phyloP scores from a whole-genome alignment of 1,140 invertebrate genomes.

The Diachasma alloeum region DNA sequence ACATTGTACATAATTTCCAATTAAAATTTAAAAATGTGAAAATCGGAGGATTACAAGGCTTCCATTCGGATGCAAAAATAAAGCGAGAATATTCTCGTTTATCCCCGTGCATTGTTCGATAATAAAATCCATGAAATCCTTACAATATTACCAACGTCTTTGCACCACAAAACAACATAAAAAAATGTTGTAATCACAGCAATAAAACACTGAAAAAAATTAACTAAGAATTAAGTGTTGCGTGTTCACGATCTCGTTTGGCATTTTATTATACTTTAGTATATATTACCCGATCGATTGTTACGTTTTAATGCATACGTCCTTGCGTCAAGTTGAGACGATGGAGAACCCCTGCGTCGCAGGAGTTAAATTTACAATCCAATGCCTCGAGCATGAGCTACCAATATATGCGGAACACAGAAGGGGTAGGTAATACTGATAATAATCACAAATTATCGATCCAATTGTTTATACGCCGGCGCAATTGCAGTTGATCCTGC shows the following conservation, averaged over 20 bases:
- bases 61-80: no score
- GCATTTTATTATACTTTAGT: constrained; percentile 11
- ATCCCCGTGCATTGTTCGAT: no score
- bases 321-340: constrained; percentile 9
- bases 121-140: not conserved
- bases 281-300: constrained; percentile 31
- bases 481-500: constrained; percentile 60
- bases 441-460: constrained; percentile 65
- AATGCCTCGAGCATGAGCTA: constrained; percentile 45
- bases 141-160: not conserved
- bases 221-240: not conserved
- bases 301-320: constrained; percentile 25
- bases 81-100: no score
- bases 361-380: constrained; percentile 47
- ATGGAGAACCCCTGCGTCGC: constrained; percentile 18
- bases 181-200: not conserved
- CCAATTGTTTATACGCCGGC: constrained; percentile 63
- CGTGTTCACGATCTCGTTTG: constrained; percentile 8
- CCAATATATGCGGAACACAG: constrained; percentile 51
- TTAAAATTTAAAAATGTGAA: no score
- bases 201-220: not conserved
- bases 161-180: not conserved
- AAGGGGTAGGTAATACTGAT: constrained; percentile 42
- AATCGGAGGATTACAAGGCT: no score
- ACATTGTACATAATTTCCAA: no score